Conservation (phyloP, 2,113 vertebrate species). For the Acrocephalus arundinaceus region DNA sequence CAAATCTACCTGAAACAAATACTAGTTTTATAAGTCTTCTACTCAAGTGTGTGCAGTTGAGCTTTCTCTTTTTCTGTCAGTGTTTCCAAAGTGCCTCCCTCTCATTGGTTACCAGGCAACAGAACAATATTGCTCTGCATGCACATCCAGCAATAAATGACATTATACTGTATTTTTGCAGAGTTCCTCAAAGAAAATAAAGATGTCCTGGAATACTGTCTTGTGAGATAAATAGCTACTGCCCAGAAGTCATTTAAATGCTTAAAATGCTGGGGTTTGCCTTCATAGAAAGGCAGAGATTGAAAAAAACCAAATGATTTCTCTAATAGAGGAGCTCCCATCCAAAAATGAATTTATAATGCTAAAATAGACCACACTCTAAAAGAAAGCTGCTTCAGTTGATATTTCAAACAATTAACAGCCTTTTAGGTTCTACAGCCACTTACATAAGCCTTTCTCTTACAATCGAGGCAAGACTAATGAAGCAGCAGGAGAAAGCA, state of each 20-base stretch:
- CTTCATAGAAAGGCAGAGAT: background rate
- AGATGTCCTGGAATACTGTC: slow-evolving; percentile 29
- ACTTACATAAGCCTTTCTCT: slow-evolving; percentile 21
- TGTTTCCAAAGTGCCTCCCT: slow-evolving; percentile 30
- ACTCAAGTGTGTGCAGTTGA: slow-evolving; percentile 22
- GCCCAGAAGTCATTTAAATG: slow-evolving; percentile 17
- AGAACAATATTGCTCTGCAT: slow-evolving; percentile 57
- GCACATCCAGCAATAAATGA: slow-evolving; percentile 63
- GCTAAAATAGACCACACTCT: slow-evolving; percentile 2
- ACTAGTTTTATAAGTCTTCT: slow-evolving; percentile 37
- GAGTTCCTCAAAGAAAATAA: slow-evolving; percentile 62
- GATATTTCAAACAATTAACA: slow-evolving; percentile 32
- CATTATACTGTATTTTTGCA: slow-evolving; percentile 66
- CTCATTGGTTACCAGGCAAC: slow-evolving; percentile 75
- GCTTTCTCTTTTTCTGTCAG: slow-evolving; percentile 60
- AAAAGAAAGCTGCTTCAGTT: slow-evolving; percentile 7
- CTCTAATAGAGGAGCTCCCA: background rate
- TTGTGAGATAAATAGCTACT: slow-evolving; percentile 18
- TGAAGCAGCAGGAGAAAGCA: background rate
- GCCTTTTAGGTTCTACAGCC: slow-evolving; percentile 10
- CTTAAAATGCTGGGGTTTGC: background rate
- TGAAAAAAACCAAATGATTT: background rate
- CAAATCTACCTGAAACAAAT: slow-evolving; percentile 56
- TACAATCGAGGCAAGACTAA: background rate
- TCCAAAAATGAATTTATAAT: slow-evolving; percentile 23